Conservation (phyloP, 2,888 invertebrate genomes). For the Acanthococcus lagerstroemiae region DNA sequence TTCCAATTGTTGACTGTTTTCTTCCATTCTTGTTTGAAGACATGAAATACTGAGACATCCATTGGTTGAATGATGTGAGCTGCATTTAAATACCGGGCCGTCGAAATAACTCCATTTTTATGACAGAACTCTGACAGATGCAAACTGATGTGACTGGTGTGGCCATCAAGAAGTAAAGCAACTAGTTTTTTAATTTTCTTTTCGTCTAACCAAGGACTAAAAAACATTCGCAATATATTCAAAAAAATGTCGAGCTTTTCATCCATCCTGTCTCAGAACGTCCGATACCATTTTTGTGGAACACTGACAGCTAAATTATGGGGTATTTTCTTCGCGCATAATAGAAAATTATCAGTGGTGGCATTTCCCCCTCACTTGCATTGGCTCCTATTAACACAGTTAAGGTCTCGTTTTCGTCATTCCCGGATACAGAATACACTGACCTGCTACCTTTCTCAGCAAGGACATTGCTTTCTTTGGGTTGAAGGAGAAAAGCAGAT, state of each 20-base stretch:
- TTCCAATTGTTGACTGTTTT: slow-evolving; percentile 33
- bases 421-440: no score
- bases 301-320: no score
- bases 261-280: slow-evolving; percentile 3
- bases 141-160: slow-evolving; percentile 39
- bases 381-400: no score
- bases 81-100: slow-evolving; percentile 35
- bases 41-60: slow-evolving; percentile 35
- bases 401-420: no score
- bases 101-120: slow-evolving; percentile 34
- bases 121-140: slow-evolving; percentile 34
- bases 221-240: not conserved
- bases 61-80: slow-evolving; percentile 36
- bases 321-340: not conserved
- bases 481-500: no score
- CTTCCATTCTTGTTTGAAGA: slow-evolving; percentile 35
- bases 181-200: slow-evolving; percentile 35
- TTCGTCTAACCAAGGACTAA: not conserved
- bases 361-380: no score
- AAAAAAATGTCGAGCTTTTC: not conserved
- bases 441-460: no score
- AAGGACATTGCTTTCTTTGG: no score
- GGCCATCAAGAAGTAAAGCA: slow-evolving; percentile 41
- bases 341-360: not conserved
- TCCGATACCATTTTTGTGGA: not conserved